Conservation (phyloP, 92 coral and sea anemone species). For the Siderastrea siderea region DNA sequence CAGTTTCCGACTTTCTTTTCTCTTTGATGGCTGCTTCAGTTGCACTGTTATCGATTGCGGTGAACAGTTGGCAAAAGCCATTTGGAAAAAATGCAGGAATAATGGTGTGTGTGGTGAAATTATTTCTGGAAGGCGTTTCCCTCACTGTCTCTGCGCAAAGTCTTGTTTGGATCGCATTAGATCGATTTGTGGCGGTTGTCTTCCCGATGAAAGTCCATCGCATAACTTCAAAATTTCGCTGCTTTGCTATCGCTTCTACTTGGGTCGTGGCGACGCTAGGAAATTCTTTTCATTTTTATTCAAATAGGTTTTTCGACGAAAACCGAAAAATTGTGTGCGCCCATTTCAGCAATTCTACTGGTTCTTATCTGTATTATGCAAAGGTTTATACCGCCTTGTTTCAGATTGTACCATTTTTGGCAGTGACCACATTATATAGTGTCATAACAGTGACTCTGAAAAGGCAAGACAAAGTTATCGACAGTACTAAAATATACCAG, state of each 20-base stretch:
- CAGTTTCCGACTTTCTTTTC: background rate
- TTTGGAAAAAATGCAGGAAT: background rate
- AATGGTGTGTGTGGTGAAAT: background rate
- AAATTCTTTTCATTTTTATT: background rate
- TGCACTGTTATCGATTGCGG: background rate
- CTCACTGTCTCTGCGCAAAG: background rate
- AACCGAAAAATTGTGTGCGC: background rate
- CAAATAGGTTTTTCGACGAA: background rate
- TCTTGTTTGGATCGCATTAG: conserved; percentile 13
- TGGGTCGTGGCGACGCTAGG: background rate
- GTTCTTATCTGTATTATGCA: background rate
- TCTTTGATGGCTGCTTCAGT: background rate
- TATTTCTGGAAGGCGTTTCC: background rate
- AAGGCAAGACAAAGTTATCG: background rate
- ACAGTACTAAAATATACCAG: background rate
- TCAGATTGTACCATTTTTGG: background rate
- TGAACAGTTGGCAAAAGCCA: background rate
- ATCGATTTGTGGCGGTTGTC: conserved; percentile 22
- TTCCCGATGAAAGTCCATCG: conserved; percentile 6
- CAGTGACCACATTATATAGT: background rate
- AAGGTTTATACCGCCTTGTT: background rate
- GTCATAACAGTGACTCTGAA: background rate
- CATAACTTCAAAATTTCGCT: conserved; percentile 4
- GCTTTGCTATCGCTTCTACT: background rate
- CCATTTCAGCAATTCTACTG: background rate